Evolutionary conservation across 1,140 invertebrate species (phyloP).

Genomic region (Trachymyrmex septentrionalis): DNA sequence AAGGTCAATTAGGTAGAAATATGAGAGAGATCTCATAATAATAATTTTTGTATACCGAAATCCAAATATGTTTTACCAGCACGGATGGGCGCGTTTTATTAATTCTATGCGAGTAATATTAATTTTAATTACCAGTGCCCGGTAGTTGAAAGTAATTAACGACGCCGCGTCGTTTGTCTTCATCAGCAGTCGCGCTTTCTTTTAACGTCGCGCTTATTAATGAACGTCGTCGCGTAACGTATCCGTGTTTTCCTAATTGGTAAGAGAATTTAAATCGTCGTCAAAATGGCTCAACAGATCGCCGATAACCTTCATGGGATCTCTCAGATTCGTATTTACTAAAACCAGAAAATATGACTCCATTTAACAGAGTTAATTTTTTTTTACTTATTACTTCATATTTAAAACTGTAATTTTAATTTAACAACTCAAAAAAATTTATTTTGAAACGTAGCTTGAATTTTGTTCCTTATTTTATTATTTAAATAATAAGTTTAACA

Average conservation of each 20-base stretch:
- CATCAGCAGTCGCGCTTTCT: slow-evolving; percentile 53
- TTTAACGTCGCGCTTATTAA: slow-evolving; percentile 40
- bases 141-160: slow-evolving; percentile 62
- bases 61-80: slow-evolving; percentile 22
- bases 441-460: not conserved
- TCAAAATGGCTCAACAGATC: slow-evolving; percentile 44
- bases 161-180: slow-evolving; percentile 61
- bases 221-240: slow-evolving; percentile 17
- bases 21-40: not conserved
- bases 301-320: not conserved
- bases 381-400: not conserved
- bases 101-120: slow-evolving; percentile 54
- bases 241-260: slow-evolving; percentile 29
- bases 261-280: slow-evolving; percentile 40
- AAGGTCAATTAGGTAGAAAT: not conserved
- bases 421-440: not conserved
- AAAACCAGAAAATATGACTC: not conserved
- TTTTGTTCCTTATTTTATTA: not conserved
- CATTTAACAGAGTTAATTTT: not conserved
- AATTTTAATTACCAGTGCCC: slow-evolving; percentile 66
- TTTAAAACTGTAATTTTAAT: not conserved
- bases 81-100: slow-evolving; percentile 21
- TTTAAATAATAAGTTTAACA: not conserved
- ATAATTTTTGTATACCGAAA: slow-evolving; percentile 23
- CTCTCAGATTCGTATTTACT: not conserved